Evolutionary conservation across 2,113 vertebrate species (phyloP).

Genomic region (Furnarius figulus): DNA sequence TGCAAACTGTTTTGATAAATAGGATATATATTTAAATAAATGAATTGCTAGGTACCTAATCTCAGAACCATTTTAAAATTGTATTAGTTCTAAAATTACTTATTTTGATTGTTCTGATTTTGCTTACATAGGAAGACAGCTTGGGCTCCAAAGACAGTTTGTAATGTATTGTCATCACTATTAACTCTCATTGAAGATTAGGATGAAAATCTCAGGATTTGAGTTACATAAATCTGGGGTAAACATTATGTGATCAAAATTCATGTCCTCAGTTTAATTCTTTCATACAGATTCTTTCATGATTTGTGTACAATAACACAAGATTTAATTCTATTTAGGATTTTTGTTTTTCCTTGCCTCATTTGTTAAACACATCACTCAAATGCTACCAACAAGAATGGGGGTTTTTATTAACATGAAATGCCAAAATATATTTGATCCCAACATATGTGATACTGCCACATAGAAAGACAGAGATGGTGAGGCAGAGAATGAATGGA

Average conservation of each 20-base stretch:
- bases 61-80: background rate
- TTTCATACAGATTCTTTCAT: background rate
- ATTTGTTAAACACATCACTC: background rate
- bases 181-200: conserved; percentile 31
- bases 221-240: background rate
- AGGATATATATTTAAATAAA: background rate
- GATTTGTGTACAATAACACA: background rate
- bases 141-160: background rate
- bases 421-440: background rate
- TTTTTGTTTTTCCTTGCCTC: background rate
- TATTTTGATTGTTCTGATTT: background rate
- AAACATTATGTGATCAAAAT: conserved; percentile 18
- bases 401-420: background rate
- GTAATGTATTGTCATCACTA: background rate
- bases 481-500: background rate
- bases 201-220: conserved; percentile 42
- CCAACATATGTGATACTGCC: background rate
- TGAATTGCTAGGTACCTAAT: background rate
- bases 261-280: background rate
- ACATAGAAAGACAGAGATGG: background rate
- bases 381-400: background rate
- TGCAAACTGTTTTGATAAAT: background rate
- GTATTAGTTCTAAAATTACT: background rate
- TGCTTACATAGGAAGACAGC: background rate
- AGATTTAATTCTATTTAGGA: background rate